Conservation (phyloP, 2,113 vertebrate species). For the Porphyrio hochstetteri region DNA sequence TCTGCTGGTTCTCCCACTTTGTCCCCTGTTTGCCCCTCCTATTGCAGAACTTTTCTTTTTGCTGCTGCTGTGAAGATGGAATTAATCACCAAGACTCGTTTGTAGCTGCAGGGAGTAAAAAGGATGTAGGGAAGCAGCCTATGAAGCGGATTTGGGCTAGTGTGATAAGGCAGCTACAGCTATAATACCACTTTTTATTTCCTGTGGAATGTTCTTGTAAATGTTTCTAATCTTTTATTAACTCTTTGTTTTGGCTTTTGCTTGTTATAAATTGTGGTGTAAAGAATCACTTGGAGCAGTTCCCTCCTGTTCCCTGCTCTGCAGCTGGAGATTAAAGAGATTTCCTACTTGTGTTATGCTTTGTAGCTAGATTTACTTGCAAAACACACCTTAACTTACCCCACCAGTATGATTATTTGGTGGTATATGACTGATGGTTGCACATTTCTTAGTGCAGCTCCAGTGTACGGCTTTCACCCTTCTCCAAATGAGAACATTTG, state of each 20-base stretch:
- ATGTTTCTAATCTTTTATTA: not conserved
- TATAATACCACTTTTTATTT: not conserved
- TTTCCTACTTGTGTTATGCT: not conserved
- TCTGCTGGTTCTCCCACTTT: not conserved
- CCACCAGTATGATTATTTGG: not conserved
- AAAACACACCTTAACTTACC: not conserved
- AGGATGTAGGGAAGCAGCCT: not conserved
- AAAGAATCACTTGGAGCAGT: not conserved
- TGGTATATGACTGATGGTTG: not conserved
- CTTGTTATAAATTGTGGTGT: not conserved
- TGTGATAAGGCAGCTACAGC: not conserved
- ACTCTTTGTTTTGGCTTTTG: not conserved
- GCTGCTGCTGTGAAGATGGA: not conserved
- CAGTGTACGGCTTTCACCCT: not conserved
- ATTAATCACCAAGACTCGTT: conserved; percentile 42
- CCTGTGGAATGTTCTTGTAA: not conserved
- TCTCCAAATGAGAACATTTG: not conserved
- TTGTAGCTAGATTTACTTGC: not conserved
- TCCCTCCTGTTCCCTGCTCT: not conserved
- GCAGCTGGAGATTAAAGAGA: not conserved
- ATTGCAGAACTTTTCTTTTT: not conserved
- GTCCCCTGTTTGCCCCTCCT: not conserved
- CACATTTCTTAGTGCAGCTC: not conserved
- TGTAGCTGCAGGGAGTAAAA: not conserved
- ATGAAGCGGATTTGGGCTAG: not conserved